phyloP scores from a whole-genome alignment of 2,113 vertebrate species.

The Coregonus clupeaformis region DNA sequence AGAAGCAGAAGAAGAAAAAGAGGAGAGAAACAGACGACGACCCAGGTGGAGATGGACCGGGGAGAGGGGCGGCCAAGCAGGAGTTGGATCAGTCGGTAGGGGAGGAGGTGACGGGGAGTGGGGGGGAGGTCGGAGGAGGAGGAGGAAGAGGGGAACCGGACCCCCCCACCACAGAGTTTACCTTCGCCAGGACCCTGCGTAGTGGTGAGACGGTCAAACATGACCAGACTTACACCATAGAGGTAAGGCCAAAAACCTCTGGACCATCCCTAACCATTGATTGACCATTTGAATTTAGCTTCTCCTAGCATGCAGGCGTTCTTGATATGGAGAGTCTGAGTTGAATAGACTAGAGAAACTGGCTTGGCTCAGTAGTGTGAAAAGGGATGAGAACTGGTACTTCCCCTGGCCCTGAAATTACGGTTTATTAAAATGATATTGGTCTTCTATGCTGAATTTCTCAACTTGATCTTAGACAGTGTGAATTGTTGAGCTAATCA shows the following conservation, averaged over 20 bases:
- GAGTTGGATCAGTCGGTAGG: conserved; percentile 54
- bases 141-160: conserved; percentile 59
- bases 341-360: no score
- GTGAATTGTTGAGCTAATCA: no score
- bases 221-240: conserved; percentile 80
- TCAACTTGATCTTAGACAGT: no score
- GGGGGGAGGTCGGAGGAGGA: conserved; percentile 53
- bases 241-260: conserved; percentile 75
- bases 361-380: no score
- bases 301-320: no score
- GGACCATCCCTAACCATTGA: background rate
- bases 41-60: conserved; percentile 61
- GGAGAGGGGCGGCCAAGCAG: conserved; percentile 50
- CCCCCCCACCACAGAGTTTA: conserved; percentile 71
- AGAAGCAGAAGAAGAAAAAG: conserved; percentile 86
- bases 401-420: no score
- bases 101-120: conserved; percentile 58
- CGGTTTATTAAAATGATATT: no score
- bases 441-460: no score
- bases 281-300: no score
- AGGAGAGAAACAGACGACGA: conserved; percentile 71
- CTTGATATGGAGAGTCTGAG: no score
- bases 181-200: conserved; percentile 72
- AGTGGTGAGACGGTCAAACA: conserved; percentile 80
- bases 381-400: no score